Percentiles rank a stretch among this genome's conserved stretches.
Conservation (phyloP, 1,140 invertebrate genomes). For the Tetramorium alpestre region DNA sequence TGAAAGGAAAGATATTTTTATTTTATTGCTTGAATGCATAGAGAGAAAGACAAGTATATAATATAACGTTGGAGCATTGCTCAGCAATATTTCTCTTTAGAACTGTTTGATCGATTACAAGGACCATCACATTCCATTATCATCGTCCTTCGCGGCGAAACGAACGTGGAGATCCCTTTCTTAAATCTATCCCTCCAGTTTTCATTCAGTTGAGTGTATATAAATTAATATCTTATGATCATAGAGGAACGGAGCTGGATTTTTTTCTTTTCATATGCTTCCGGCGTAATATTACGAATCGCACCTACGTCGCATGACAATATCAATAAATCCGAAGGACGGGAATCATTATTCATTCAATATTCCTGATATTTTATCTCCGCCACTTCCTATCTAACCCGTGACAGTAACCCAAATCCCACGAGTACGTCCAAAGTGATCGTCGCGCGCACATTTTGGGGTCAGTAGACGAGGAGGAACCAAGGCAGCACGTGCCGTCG, state of each 20-base stretch:
- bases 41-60: not conserved
- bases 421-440: conserved; percentile 62
- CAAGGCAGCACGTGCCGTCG: conserved; percentile 80
- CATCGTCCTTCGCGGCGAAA: not conserved
- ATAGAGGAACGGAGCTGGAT: not conserved
- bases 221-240: conserved; percentile 14
- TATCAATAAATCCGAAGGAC: conserved; percentile 43
- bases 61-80: not conserved
- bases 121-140: not conserved
- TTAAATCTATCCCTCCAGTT: not conserved
- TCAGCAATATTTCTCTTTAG: conserved; percentile 13
- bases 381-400: not conserved
- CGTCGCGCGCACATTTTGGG: conserved; percentile 66
- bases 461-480: conserved; percentile 61
- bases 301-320: not conserved
- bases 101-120: conserved; percentile 3
- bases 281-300: not conserved
- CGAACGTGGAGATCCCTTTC: not conserved
- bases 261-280: not conserved
- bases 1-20: not conserved
- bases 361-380: conserved; percentile 38
- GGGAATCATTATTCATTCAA: not conserved
- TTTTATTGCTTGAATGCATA: not conserved
- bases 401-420: conserved; percentile 67
- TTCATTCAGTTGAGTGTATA: conserved; percentile 8